A percentile compares a stretch with the other conserved stretches of the same genome.
phyloP scores from a whole-genome alignment of 2,888 invertebrate species.

The Ceramica pisi region DNA sequence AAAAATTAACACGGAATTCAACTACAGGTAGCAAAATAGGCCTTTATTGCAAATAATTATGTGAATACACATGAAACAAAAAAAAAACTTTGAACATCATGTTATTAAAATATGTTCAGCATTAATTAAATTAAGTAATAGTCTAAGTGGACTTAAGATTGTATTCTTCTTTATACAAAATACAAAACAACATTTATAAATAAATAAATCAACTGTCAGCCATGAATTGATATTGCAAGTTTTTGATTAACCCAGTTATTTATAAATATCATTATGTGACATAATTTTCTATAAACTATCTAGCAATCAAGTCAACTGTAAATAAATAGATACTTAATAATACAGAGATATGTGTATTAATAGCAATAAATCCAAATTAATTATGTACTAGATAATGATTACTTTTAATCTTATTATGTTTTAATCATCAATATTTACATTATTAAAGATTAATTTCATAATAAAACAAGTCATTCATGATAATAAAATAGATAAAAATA shows the following conservation, averaged over 20 bases:
- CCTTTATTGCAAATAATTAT: neutral
- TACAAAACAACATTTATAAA: no score
- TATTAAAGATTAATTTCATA: conserved; percentile 8
- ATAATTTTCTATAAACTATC: neutral
- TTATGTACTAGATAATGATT: conserved; percentile 15
- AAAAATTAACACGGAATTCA: neutral
- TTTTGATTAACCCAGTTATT: conserved; percentile 6
- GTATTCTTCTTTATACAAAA: no score
- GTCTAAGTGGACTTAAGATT: no score
- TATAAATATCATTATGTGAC: neutral
- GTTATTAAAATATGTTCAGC: neutral
- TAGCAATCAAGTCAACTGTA: neutral
- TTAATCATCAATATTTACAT: conserved; percentile 32
- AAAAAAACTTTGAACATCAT: no score
- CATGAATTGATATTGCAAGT: neutral
- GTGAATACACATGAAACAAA: no score
- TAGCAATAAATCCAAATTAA: conserved; percentile 26
- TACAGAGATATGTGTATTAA: neutral
- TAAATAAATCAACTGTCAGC: neutral
- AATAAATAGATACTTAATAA: neutral
- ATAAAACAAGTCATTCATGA: conserved; percentile 11
- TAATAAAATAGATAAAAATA: neutral
- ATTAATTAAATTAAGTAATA: no score
- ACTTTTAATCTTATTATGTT: conserved; percentile 6
- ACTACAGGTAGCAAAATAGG: neutral